Evolutionary conservation across 1,140 invertebrate species (phyloP).

Genomic region (Helicoverpa zea): DNA sequence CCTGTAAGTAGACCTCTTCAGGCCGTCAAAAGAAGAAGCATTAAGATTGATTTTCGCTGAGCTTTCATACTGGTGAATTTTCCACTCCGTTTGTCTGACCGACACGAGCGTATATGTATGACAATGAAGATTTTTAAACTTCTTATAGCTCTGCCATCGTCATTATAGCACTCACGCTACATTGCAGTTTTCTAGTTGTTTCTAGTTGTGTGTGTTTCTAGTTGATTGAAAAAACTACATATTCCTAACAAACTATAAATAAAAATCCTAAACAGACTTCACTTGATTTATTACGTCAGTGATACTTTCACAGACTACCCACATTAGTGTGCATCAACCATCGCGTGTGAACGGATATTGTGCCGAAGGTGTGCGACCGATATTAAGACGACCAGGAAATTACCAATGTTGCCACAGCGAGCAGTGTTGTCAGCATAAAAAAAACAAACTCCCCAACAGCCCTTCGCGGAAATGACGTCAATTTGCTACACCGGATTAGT

Average conservation of each 20-base stretch:
- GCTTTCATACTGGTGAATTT: too few relatives aligned
- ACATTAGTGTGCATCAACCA: background rate
- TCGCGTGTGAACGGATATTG: constrained; percentile 43
- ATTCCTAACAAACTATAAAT: background rate
- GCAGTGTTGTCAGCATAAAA: constrained; percentile 10
- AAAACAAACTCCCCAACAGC: constrained; percentile 7
- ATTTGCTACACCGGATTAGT: constrained; percentile 35
- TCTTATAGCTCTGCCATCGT: too few relatives aligned
- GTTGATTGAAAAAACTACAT: too few relatives aligned
- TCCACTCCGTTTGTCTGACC: too few relatives aligned
- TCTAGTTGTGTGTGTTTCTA: too few relatives aligned
- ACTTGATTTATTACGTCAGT: background rate
- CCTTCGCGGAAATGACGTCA: constrained; percentile 32
- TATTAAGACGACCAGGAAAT: constrained; percentile 43
- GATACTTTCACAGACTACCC: background rate
- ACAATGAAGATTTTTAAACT: too few relatives aligned
- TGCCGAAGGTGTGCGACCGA: constrained; percentile 1
- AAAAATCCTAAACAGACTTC: background rate
- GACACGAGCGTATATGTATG: too few relatives aligned
- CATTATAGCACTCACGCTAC: too few relatives aligned
- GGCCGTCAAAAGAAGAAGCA: background rate
- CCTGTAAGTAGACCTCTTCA: background rate
- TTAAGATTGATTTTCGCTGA: background rate
- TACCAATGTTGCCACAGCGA: constrained; percentile 32
- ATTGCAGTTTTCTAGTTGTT: too few relatives aligned